Evolutionary conservation across 2,797 vertebrate species (phyloP), one percentile per base, ranked within the genome.

Genomic region (Spinibarbus caldwelli): DNA sequence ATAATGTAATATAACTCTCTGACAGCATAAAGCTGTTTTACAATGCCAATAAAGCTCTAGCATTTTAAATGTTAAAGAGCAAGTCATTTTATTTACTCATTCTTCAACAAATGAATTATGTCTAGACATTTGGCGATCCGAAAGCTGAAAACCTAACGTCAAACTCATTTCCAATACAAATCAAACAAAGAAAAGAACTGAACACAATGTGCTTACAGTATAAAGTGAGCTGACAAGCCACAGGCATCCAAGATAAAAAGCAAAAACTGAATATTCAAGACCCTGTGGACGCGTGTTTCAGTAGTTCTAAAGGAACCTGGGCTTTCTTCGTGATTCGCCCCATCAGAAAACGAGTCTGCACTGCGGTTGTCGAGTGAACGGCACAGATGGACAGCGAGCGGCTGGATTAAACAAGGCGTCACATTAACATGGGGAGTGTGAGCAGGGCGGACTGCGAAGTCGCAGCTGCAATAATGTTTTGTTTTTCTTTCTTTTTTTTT

Each of bases 391-490:
- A 82, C 72, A 68, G 73, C 10, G 59, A 85, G 41, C 1, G 67
- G 26, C 54, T 49, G 52, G 76, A 85, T 85, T 85, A 85, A 85
- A 80, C 57, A 79, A 78, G 71, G 80, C 38, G 38, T 82, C 68
- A 57, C 57, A 70, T 71, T 71, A 77, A 79, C 67, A 85, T 79
- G 84, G 66, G 38, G 82, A 54, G 80, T 77, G 57, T 45, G 83
- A 68, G 49, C 82, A 79, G 90, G 91, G 88, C 87, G 62, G 54
- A 90, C 91, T 88, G 93, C 85, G 88, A 91, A 91, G 91, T 90
- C 59, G 73, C 92, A 93, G 93, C 93, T 94, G 93, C 91, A 93
- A 93, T 94, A 93, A 94, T 94, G 93, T 95, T 94, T 94, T 94
- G 93, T 94, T 95, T 90, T 90, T 88, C 89, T 89, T 89, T 86